Base-by-base conservation (phyloP, 2,113 vertebrate genomes). In the Sitta europaea region DNA sequence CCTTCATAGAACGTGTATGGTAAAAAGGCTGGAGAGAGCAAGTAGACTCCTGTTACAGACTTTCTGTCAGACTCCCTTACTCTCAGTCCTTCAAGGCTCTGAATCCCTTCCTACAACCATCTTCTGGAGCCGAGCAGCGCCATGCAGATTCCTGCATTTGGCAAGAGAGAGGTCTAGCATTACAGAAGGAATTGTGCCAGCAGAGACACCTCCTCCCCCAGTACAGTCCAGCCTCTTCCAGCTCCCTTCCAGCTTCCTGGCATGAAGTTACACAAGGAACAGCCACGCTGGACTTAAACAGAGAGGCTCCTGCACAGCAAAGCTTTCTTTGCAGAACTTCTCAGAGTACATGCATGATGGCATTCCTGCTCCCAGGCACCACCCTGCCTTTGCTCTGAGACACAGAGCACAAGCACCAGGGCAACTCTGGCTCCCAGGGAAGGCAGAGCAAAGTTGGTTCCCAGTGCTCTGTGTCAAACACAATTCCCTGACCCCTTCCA, bases 221-320 rank as follows among this genome's bases (percentile, higher is more conserved):
- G 36, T 0, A 2, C 15, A 47, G 50, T 21, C 18, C 74, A 78
- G 25, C 2, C 62, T 68, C 58, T 51, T 43, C 43, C 42, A 80
- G 45, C 36, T 51, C 66, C 58, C 43, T 35, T 38, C 31, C 43
- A 75, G n/a, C 24, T 57, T 35, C 35, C n/a, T 61, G 14, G 24
- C 36, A 33, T 0, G 0, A 48, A 54, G 45, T 23, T n/a, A 62
- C 55, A 40, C 14, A 38, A 27, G 50, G 36, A 78, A 57, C 2
- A 1, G 59, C 11, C 53, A 53, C 1, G 0, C 1, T 22, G 57
- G 58, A 65, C 45, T 17, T 31, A 7, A 22, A 28, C 4, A 5
- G 14, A 38, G 1, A 6, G 38, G 48, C 23, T 38, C 10, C 35
- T 42, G 36, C 43, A 51, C 61, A 63, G 70, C n/a, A 82, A 51